A percentile compares a stretch with the other conserved stretches of the same genome.
phyloP scores from a whole-genome alignment of 2,797 vertebrate species.

The Prunella strophiata region DNA sequence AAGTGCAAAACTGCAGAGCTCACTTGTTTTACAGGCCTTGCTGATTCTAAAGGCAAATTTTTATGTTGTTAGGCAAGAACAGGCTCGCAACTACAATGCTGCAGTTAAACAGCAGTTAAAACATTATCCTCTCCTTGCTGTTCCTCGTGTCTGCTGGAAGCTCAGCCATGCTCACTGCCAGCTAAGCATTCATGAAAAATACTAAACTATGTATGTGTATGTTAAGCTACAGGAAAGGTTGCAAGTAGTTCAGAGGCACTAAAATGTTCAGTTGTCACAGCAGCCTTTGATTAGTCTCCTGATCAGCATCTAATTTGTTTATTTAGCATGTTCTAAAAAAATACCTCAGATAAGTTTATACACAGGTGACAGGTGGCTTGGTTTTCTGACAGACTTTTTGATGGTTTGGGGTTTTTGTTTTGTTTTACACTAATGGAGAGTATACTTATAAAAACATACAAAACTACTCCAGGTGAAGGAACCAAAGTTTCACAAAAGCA shows the following conservation, averaged over 20 bases:
- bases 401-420: neutral
- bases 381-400: neutral
- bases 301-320: neutral
- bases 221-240: neutral
- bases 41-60: neutral
- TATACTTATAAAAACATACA: neutral
- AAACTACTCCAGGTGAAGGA: neutral
- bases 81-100: neutral
- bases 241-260: neutral
- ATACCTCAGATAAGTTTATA: neutral
- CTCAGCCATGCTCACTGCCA: neutral
- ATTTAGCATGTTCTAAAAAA: neutral
- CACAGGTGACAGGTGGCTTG: neutral
- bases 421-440: neutral
- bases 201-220: rapidly evolving
- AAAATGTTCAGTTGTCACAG: neutral
- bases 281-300: neutral
- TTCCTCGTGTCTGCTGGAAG: neutral
- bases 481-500: neutral
- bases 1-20: neutral
- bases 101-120: neutral
- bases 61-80: neutral
- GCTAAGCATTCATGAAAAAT: neutral
- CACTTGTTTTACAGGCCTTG: neutral
- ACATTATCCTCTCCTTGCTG: neutral